Evolutionary conservation across 2,113 vertebrate species (phyloP).

Genomic region (Xenopus laevis): DNA sequence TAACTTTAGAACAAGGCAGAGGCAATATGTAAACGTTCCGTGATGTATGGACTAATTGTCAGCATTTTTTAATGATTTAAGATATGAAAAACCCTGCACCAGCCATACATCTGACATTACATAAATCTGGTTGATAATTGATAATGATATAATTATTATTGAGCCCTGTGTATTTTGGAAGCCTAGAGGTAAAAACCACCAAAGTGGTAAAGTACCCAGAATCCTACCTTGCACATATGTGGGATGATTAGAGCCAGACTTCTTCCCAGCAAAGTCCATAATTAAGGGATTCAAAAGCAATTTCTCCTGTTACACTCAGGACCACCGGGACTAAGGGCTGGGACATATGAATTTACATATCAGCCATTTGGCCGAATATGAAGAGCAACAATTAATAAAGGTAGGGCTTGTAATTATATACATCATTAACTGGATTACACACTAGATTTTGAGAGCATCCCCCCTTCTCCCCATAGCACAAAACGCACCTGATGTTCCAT

Average conservation of each 20-base stretch:
- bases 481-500: constrained; percentile 47
- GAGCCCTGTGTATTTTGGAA: constrained; percentile 44
- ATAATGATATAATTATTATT: constrained; percentile 57
- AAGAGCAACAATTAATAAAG: not conserved
- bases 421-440: constrained; percentile 44
- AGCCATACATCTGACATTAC: not conserved
- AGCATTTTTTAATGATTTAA: no score
- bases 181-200: constrained; percentile 51
- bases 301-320: constrained; percentile 69
- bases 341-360: constrained; percentile 47
- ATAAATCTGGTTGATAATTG: not conserved
- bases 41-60: no score
- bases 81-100: no score
- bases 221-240: constrained; percentile 58
- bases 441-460: constrained; percentile 1
- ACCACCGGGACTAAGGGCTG: constrained; percentile 48
- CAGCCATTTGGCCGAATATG: constrained; percentile 46
- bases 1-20: no score
- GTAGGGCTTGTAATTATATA: constrained; percentile 51
- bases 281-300: constrained; percentile 62
- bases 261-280: constrained; percentile 57
- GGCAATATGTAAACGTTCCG: no score
- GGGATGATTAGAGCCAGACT: constrained; percentile 48
- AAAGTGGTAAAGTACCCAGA: constrained; percentile 61
- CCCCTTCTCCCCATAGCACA: constrained; percentile 50